Conservation (phyloP, 2,797 vertebrate genomes). For the Hoplostethus atlanticus region DNA sequence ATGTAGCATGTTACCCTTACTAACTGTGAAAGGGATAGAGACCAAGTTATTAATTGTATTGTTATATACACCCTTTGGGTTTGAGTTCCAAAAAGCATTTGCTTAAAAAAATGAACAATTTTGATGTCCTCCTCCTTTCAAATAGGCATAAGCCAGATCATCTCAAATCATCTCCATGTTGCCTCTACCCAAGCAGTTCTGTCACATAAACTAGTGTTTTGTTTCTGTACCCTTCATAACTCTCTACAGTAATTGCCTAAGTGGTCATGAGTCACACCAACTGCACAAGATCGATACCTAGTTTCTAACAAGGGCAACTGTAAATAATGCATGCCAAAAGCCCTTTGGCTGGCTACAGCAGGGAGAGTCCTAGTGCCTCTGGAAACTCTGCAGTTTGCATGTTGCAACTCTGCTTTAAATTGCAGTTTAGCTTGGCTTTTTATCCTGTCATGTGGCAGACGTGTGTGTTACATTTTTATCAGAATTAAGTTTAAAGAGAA, state of each 20-base stretch:
- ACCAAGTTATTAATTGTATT: too few relatives aligned
- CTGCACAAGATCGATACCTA: constrained; percentile 39
- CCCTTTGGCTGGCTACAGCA: constrained; percentile 26
- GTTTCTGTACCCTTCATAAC: constrained; percentile 6
- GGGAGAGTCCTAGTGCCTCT: constrained; percentile 34
- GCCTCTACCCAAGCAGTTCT: neutral
- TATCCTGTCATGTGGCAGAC: neutral
- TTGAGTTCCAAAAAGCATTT: too few relatives aligned
- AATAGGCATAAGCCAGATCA: too few relatives aligned
- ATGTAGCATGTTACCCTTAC: too few relatives aligned
- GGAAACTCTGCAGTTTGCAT: constrained; percentile 34
- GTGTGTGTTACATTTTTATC: neutral
- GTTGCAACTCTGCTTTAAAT: constrained; percentile 19
- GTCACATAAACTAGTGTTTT: neutral
- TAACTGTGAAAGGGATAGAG: too few relatives aligned
- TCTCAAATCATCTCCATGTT: neutral
- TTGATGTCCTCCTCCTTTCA: too few relatives aligned
- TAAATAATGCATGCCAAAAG: constrained; percentile 76
- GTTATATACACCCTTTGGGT: too few relatives aligned
- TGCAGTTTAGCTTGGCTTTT: neutral
- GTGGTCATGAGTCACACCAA: constrained; percentile 33
- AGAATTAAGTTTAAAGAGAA: neutral
- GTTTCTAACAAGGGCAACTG: constrained; percentile 44
- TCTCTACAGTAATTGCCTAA: constrained; percentile 39
- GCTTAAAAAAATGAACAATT: too few relatives aligned